Evolutionary conservation across 2,113 vertebrate species (phyloP).

Genomic region (Okapia johnstoni): DNA sequence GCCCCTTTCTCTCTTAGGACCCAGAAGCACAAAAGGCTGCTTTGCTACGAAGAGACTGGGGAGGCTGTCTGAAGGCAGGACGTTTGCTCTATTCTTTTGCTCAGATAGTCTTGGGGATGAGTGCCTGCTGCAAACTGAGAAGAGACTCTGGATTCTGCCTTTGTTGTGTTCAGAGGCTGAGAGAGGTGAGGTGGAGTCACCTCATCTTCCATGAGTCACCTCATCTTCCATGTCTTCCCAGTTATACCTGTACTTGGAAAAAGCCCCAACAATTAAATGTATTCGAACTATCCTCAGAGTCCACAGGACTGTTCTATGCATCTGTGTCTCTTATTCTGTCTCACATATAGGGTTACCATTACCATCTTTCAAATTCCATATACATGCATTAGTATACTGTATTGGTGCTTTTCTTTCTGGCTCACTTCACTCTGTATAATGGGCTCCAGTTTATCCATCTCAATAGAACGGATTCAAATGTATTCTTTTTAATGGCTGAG

Average conservation of each 20-base stretch:
- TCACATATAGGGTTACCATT: too few relatives aligned
- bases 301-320: too few relatives aligned
- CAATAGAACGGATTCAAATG: too few relatives aligned
- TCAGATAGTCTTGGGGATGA: background rate
- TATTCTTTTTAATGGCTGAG: too few relatives aligned
- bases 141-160: background rate
- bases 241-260: background rate
- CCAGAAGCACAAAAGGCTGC: background rate
- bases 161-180: background rate
- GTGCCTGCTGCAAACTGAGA: rapidly evolving
- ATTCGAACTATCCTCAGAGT: too few relatives aligned
- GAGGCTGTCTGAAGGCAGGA: background rate
- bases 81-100: too few relatives aligned
- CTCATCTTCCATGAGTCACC: background rate
- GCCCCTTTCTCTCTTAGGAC: background rate
- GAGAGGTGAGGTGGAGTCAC: background rate
- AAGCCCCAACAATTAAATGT: background rate
- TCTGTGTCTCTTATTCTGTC: too few relatives aligned
- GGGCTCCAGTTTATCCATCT: too few relatives aligned
- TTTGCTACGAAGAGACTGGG: background rate
- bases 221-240: background rate
- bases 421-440: too few relatives aligned
- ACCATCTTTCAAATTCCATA: too few relatives aligned
- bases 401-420: too few relatives aligned
- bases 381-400: too few relatives aligned